phyloP scores from a whole-genome alignment of 2,113 vertebrate species.

The Sebastes schlegelii region DNA sequence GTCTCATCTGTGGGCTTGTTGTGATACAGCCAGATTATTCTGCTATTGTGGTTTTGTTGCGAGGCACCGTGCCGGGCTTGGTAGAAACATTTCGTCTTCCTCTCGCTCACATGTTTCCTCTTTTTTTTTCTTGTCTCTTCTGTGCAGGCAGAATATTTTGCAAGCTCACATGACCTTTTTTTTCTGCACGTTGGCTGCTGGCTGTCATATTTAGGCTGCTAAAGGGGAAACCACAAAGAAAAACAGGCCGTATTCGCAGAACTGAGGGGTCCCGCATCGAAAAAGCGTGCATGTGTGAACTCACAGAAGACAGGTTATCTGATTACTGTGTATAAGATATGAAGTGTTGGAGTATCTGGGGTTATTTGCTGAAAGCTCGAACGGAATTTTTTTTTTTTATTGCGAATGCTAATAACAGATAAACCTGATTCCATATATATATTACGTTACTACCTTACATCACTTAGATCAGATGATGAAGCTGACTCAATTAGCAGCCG shows the following conservation, averaged over 20 bases:
- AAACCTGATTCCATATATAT: not conserved
- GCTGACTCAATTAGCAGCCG: not conserved
- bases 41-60: constrained; percentile 56
- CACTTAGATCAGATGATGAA: not conserved
- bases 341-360: not conserved
- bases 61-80: not conserved
- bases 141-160: constrained; percentile 49
- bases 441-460: not conserved
- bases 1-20: not conserved
- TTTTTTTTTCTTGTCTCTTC: constrained; percentile 45
- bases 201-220: constrained; percentile 49
- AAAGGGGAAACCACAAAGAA: constrained; percentile 71
- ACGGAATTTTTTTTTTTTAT: not conserved
- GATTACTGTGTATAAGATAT: constrained; percentile 16
- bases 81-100: constrained; percentile 61
- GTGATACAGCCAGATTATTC: not conserved
- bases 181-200: constrained; percentile 25
- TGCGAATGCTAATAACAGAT: not conserved
- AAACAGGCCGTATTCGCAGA: constrained; percentile 66
- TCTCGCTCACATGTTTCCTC: constrained; percentile 59
- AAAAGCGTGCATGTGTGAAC: constrained; percentile 1
- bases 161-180: constrained; percentile 65
- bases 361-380: constrained; percentile 5
- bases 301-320: constrained; percentile 12
- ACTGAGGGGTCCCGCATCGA: constrained; percentile 23